Percentiles rank a stretch among this genome's conserved stretches.
Conservation (phyloP, 92 coral and sea anemone genomes). For the Diadumene lineata region DNA sequence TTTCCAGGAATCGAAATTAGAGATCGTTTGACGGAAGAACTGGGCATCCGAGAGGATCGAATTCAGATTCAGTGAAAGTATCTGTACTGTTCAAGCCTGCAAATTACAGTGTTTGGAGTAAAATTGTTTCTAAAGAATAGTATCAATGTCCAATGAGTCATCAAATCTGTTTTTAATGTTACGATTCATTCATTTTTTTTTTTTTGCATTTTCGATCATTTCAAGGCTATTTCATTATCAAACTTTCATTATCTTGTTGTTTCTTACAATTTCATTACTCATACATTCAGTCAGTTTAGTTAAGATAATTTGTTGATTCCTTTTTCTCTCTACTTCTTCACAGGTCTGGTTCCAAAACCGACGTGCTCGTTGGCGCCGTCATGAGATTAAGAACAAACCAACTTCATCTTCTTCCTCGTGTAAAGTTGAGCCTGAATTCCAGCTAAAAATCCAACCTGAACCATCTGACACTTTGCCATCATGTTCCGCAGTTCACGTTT, state of each 20-base stretch:
- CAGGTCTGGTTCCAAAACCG: slow-evolving; percentile 93
- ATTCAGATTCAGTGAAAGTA: slow-evolving; percentile 41
- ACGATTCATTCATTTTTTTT: too few species aligned
- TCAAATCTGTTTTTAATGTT: too few species aligned
- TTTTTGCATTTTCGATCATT: too few species aligned
- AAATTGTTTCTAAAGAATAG: neutral
- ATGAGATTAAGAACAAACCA: slow-evolving; percentile 77
- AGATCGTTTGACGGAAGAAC: slow-evolving; percentile 52
- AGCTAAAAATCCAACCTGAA: neutral
- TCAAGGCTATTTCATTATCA: too few species aligned
- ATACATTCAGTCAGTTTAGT: too few species aligned
- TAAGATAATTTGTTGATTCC: too few species aligned
- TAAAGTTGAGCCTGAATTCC: neutral
- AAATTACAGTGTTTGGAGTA: neutral
- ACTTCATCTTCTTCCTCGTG: too few species aligned
- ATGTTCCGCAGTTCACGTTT: neutral
- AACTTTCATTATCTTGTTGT: too few species aligned
- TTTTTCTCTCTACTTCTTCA: neutral
- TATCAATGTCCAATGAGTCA: too few species aligned
- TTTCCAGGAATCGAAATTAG: slow-evolving; percentile 63
- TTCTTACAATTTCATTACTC: too few species aligned
- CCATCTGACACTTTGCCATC: neutral
- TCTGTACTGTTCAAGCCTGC: neutral
- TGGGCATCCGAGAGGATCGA: slow-evolving; percentile 62
- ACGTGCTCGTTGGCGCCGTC: slow-evolving; percentile 80